Evolutionary conservation across 2,113 vertebrate genomes (phyloP), one percentile per base, ranked within the genome.

Genomic region (Albula glossodonta): DNA sequence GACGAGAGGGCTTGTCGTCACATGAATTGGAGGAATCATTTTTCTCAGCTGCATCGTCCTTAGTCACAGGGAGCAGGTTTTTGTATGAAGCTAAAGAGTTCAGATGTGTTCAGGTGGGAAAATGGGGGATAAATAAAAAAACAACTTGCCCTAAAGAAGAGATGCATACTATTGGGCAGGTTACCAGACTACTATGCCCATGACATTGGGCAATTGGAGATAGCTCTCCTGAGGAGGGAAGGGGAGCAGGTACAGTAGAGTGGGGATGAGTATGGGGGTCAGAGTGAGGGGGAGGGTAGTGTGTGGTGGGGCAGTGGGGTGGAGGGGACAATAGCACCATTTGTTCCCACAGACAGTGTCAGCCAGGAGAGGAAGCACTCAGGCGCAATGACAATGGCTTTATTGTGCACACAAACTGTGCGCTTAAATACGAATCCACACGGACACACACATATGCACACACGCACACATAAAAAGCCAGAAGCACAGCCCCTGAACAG

Each of bases 351-450:
- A 85, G 88, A 86, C 86, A 50, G 87, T 17, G 48, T 82, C 80
- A 84, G 83, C 88, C 81, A 25, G 5, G 50, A 78, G 82, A 77
- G 83, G 87, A 89, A 85, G 88, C 77, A 10, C 83, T 52, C 63
- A 88, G 84, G 81, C 66, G 4, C 25, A 84, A 51, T 88, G 78
- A 93, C 91, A 93, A 88, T 89, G 86, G 11, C 70, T 85, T 91
- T 89, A 88, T 88, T 94, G 92, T 92, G 70, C 60, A 6, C 60
- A 6, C 66, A 63, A 74, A 88, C 82, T 81, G 60, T 15, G 41
- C 19, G 51, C 83, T 50, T 82, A 85, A 52, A 41, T 60, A 11
- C 31, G 41, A 63, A 50, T 80, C 53, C 80, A 78, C 6, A 41
- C 50, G 31, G 22, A 10, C 19, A 60, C 31, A 41, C 31, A 41